Conservation (phyloP, 2,113 vertebrate species). For the Ammodytes marinus region DNA sequence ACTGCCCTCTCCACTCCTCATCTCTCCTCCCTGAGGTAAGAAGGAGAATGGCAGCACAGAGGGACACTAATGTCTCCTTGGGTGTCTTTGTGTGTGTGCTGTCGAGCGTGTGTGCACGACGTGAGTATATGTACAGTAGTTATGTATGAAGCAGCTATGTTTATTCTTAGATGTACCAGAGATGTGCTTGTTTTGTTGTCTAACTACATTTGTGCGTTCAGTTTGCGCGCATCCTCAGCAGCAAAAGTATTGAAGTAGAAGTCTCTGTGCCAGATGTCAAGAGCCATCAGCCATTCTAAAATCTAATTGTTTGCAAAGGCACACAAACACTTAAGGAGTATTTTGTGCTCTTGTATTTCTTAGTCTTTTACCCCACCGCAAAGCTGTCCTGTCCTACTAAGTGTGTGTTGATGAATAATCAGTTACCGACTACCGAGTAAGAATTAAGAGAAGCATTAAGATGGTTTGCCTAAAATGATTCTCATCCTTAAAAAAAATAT, state of each 20-base stretch:
- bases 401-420: background rate
- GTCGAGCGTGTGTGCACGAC: slow-evolving; percentile 4
- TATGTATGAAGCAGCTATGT: slow-evolving; percentile 25
- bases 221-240: slow-evolving; percentile 24
- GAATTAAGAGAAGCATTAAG: background rate
- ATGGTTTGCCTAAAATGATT: background rate
- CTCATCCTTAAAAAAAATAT: background rate
- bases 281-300: slow-evolving; percentile 56
- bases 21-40: slow-evolving; percentile 48
- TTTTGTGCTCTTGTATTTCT: background rate
- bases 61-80: slow-evolving; percentile 28
- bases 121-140: slow-evolving; percentile 4
- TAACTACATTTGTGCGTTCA: slow-evolving; percentile 31
- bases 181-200: slow-evolving; percentile 40
- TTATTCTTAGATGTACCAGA: slow-evolving; percentile 38
- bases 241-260: slow-evolving; percentile 23
- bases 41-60: slow-evolving; percentile 42
- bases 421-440: background rate
- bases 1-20: slow-evolving; percentile 43
- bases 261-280: slow-evolving; percentile 52
- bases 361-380: background rate
- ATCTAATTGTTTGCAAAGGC: background rate
- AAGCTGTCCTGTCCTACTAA: background rate
- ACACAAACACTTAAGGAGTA: slow-evolving; percentile 6
- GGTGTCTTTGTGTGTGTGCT: slow-evolving; percentile 23